Evolutionary conservation across 2,797 vertebrate genomes (phyloP), one percentile per base, ranked within the genome.

Genomic region (Gambelia wislizenii): DNA sequence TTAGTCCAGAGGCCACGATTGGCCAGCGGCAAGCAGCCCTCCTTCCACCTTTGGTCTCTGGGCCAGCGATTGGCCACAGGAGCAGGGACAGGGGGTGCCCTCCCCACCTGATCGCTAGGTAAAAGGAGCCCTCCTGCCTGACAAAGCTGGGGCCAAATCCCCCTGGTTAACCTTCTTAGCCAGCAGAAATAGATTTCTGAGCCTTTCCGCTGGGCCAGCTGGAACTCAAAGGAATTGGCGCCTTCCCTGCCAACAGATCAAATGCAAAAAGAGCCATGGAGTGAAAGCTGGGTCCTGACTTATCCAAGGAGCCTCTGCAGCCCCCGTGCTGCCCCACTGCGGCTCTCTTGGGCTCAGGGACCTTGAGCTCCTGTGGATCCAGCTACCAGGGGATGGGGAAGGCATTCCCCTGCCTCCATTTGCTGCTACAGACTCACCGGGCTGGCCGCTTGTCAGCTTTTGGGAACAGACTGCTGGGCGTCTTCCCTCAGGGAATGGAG

Each of bases 141-240:
- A 85, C 75, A 64, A 81, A 7, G n/a, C 3, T 69, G 61, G 83
- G 78, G 78, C 33, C 79, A 90, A 88, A 92, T 74, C 78, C 16
- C 54, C 72, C 36, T 39, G 22, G 1, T 25, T 83, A 92, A 88
- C 87, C 89, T 56, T 81, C 91, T 89, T 81, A 89, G 4, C 33
- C 80, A 1, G 67, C 88, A 80, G 88, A 80, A 85, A 80, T 85
- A 89, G 83, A 56, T 52, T 4, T 76, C 64, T 89, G 72, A 89
- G 83, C 75, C 3, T 33, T 27, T 27, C 64, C 75, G 59, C 13
- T 3, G 8, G 5, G 52, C 12, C 30, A 52, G 74, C 42, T 52
- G 44, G 30, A 4, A 3, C 49, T 75, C 10, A 44, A 39, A 8
- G 42, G 54, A 33, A 22, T 18, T n/a, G 67, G n/a, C 47, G 1